phyloP scores from a whole-genome alignment of 2,888 invertebrate genomes.

The Elysia crispata region DNA sequence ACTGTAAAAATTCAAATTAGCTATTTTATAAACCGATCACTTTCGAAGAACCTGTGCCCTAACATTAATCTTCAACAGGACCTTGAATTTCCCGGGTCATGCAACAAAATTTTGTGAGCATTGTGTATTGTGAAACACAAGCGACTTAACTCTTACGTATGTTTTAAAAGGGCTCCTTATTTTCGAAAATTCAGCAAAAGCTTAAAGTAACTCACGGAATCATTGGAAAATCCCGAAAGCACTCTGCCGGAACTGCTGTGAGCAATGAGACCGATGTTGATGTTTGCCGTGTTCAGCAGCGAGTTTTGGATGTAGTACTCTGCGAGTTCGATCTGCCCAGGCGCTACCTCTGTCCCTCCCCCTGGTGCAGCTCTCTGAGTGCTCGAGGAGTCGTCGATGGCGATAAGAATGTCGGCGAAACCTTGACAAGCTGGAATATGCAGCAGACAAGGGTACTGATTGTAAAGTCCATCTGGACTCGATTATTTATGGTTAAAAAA shows the following conservation, averaged over 20 bases:
- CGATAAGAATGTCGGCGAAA: constrained; percentile 6
- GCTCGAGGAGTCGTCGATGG: constrained; percentile 15
- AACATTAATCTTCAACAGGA: no score
- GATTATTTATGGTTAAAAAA: no score
- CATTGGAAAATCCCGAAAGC: constrained; percentile 12
- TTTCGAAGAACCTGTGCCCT: no score
- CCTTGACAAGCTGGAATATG: constrained; percentile 17
- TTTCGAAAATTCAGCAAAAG: neutral
- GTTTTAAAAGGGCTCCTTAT: no score
- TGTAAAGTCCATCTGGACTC: no score
- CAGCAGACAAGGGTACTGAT: no score
- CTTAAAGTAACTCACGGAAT: neutral
- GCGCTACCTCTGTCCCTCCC: neutral
- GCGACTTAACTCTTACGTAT: no score
- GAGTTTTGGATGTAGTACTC: constrained; percentile 12
- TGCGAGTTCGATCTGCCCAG: constrained; percentile 4
- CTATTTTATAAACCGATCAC: no score
- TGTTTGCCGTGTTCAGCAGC: neutral
- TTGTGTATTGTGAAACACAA: no score
- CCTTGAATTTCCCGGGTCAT: no score
- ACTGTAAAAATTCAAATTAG: no score
- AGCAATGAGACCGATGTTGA: neutral
- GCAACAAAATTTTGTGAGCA: no score
- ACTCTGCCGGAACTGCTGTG: neutral
- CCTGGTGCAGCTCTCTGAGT: neutral